A percentile compares a stretch with the other conserved stretches of the same genome.
Conservation (phyloP, 2,113 vertebrate species). For the Phaethornis superciliosus region DNA sequence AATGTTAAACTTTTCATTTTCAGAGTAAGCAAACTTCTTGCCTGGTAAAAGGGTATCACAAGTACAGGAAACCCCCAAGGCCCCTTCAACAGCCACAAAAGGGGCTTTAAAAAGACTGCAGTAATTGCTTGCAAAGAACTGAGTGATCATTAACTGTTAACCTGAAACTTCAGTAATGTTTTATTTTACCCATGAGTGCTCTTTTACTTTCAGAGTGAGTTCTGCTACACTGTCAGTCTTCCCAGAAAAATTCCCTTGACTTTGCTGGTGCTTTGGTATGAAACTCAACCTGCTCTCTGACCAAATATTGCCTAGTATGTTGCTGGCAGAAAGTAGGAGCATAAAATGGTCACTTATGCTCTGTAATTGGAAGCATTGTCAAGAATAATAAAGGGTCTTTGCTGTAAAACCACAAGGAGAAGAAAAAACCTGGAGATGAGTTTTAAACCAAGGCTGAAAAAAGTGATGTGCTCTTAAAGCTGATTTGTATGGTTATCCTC, state of each 20-base stretch:
- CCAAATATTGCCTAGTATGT: neutral
- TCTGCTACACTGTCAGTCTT: neutral
- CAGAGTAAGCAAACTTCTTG: neutral
- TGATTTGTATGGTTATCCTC: neutral
- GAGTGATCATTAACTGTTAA: slow-evolving; percentile 64
- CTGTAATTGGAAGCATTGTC: neutral
- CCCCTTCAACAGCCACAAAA: neutral
- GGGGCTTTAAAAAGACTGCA: slow-evolving; percentile 23
- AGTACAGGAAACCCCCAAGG: neutral
- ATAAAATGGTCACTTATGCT: neutral
- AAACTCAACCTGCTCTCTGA: neutral
- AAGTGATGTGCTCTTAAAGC: accelerated
- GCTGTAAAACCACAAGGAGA: neutral
- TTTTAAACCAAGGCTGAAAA: neutral
- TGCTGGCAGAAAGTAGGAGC: neutral
- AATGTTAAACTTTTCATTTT: slow-evolving; percentile 23
- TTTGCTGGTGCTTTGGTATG: neutral
- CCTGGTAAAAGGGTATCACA: slow-evolving; percentile 13
- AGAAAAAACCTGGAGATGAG: neutral
- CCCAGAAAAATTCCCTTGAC: neutral
- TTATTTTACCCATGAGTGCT: slow-evolving; percentile 51
- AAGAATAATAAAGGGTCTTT: neutral
- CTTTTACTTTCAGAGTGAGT: neutral
- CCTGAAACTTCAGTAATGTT: slow-evolving; percentile 56
- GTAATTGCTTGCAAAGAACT: slow-evolving; percentile 42